Evolutionary conservation across 2,113 vertebrate genomes (phyloP).

Genomic region (Caracal caracal): DNA sequence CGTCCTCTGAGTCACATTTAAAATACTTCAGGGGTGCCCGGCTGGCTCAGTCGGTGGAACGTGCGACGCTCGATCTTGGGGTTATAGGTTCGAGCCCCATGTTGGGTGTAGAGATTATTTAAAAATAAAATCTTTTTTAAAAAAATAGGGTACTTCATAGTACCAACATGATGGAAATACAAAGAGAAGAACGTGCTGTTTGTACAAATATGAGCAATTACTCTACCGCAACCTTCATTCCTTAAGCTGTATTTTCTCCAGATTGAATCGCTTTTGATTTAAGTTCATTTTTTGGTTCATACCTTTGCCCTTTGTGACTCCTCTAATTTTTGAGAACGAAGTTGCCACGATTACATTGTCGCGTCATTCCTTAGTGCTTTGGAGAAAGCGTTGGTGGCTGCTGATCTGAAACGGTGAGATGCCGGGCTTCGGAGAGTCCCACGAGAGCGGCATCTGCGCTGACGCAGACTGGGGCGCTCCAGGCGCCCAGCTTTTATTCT

Average conservation of each 20-base stretch:
- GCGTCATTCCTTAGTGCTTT: rapidly evolving
- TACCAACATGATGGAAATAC: not conserved
- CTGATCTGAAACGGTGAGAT: too few species aligned
- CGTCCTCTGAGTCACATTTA: not conserved
- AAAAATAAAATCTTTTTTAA: not conserved
- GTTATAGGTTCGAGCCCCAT: not conserved
- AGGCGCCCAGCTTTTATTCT: rapidly evolving
- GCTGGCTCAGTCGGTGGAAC: not conserved
- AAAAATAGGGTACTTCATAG: not conserved
- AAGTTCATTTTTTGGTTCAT: rapidly evolving
- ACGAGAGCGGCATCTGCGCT: rapidly evolving
- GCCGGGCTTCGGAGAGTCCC: not conserved
- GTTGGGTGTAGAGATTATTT: not conserved
- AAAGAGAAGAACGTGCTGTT: rapidly evolving
- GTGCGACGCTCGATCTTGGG: not conserved
- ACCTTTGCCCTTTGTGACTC: not conserved
- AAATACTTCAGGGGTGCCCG: not conserved
- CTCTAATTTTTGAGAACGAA: not conserved
- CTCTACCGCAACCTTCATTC: rapidly evolving
- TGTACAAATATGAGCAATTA: rapidly evolving
- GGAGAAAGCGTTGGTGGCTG: too few species aligned
- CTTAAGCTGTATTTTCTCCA: not conserved
- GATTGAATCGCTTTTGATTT: not conserved
- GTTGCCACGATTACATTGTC: rapidly evolving
- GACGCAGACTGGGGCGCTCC: rapidly evolving